Evolutionary conservation across 2,888 invertebrate species (phyloP), one percentile per base, ranked within the genome.

Genomic region (Cynaeus angustus): DNA sequence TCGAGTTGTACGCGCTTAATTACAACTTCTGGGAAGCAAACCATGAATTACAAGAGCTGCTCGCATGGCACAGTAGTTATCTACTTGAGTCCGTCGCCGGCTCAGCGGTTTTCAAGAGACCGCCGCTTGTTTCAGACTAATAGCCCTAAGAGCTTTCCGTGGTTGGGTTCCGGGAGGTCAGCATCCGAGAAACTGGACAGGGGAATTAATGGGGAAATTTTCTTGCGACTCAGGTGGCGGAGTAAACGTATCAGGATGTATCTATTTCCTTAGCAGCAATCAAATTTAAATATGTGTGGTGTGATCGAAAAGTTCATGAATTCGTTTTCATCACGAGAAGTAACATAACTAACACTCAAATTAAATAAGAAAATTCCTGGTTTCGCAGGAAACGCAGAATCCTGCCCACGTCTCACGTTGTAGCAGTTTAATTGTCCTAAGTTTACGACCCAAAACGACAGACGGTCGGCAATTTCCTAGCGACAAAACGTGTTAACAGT

Each of bases 11-110:
- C 41, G 13, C 48, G 56, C 66, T 69, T 73, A 75, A 75, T 74
- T 75, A 71, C 74, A 68, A 64, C 61, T 67, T 68, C 71, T 73
- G 66, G 72, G 66, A 68, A 71, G 73, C 67, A 73, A 75, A 72
- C 71, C 71, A 72, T 71, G 74, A 72, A 53, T 66, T 71, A 61
- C 68, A 59, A 68, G 66, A 66, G 65, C 67, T 48, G 43, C 61
- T 45, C 21, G 64, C 62, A 55, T 53, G 67, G 68, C 62, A 55
- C 67, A 65, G 69, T 68, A 73, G 70, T 72, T 73, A 73, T 72
- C 72, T 70, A 71, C 64, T 67, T 50, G 55, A 71, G 64, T 70
- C 65, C 55, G 70, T 71, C 67, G 73, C 68, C 66, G 66, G 69
- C 70, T 67, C 65, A 71, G 71, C 73, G 71, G 68, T 71, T 73